Evolutionary conservation across 2,888 invertebrate genomes (phyloP).

Genomic region (Phymatocera aterrima): DNA sequence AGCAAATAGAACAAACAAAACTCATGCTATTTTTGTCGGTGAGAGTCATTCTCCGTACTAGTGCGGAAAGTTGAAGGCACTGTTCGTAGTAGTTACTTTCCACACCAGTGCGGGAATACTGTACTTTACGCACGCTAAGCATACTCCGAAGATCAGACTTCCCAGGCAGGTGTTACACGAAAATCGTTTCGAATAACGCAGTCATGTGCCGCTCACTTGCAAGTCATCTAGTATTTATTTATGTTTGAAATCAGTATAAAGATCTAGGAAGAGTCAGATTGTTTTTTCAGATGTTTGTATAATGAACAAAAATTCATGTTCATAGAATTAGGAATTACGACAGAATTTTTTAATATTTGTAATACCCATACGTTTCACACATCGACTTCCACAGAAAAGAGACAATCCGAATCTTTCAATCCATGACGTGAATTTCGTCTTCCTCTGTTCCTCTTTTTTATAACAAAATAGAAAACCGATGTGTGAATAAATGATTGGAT

Average conservation of each 20-base stretch:
- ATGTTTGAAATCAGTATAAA: background rate
- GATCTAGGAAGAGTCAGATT: background rate
- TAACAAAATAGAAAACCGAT: background rate
- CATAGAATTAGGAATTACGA: background rate
- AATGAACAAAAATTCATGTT: background rate
- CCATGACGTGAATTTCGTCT: background rate
- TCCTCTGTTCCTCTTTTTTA: background rate
- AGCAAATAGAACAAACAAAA: too few species aligned
- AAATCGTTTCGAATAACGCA: background rate
- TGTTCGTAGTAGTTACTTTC: too few species aligned
- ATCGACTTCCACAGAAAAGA: background rate
- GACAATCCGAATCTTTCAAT: background rate
- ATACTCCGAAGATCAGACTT: too few species aligned
- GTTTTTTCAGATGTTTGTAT: background rate
- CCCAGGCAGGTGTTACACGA: too few species aligned
- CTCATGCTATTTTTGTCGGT: too few species aligned
- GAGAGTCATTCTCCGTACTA: too few species aligned
- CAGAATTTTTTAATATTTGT: background rate
- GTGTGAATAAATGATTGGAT: background rate
- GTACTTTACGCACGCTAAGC: too few species aligned
- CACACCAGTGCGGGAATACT: too few species aligned
- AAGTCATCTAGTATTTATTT: constrained; percentile 7
- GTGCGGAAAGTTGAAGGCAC: too few species aligned
- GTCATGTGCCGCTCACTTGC: background rate
- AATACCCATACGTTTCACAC: background rate